Evolutionary conservation across 2,113 vertebrate genomes (phyloP).

Genomic region (Nycticebus coucang): DNA sequence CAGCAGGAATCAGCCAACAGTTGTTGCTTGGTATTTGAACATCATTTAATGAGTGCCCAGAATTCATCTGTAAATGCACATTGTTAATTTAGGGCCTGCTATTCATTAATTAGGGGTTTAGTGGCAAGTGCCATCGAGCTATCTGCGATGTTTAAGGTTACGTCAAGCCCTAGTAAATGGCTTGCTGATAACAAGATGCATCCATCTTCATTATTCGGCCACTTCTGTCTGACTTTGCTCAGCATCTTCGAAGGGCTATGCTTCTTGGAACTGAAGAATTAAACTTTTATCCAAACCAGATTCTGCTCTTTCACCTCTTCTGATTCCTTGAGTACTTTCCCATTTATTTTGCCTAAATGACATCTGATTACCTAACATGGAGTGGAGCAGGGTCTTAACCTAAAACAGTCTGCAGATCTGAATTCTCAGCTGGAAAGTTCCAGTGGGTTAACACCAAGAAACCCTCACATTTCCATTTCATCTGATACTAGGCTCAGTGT

Average conservation of each 20-base stretch:
- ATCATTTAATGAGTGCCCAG: constrained; percentile 91
- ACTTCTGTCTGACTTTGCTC: constrained; percentile 91
- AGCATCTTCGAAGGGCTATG: constrained; percentile 91
- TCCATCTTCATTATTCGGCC: constrained; percentile 98
- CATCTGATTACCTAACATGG: constrained; percentile 90
- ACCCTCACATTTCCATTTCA: constrained; percentile 83
- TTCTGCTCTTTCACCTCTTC: constrained; percentile 95
- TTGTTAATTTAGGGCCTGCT: constrained; percentile 91
- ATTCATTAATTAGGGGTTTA: constrained; percentile 98
- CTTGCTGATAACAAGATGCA: constrained; percentile 96
- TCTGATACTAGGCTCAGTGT: constrained; percentile 80
- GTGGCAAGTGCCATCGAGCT: constrained; percentile 95
- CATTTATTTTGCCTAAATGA: constrained; percentile 93
- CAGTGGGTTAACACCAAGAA: constrained; percentile 81
- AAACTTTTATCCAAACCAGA: constrained; percentile 94
- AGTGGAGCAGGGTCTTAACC: constrained; percentile 84
- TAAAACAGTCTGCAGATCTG: constrained; percentile 82
- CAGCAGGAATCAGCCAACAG: constrained; percentile 84
- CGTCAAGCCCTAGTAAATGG: constrained; percentile 96
- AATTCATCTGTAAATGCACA: constrained; percentile 95
- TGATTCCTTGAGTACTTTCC: constrained; percentile 90
- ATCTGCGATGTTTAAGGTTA: constrained; percentile 98
- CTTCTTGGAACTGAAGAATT: constrained; percentile 92
- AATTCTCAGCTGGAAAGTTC: constrained; percentile 75
- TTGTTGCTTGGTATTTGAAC: constrained; percentile 87